Conservation (phyloP, 1,140 invertebrate species). For the Brachionus manjavacas region DNA sequence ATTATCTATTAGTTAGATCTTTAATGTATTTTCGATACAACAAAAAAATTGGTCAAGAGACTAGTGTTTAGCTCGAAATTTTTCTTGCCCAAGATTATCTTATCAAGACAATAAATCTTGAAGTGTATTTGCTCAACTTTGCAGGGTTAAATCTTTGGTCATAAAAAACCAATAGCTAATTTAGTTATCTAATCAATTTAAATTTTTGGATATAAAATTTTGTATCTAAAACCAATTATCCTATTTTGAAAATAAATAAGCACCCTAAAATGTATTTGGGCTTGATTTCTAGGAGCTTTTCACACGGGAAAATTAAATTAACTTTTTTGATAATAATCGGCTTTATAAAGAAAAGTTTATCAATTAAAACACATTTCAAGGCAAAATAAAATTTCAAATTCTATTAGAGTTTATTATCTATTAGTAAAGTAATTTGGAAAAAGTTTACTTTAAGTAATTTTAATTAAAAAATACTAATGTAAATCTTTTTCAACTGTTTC, state of each 20-base stretch:
- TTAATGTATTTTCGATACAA: neutral
- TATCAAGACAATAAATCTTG: neutral
- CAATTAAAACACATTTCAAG: too few relatives aligned
- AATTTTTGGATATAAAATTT: neutral
- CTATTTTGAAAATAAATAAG: neutral
- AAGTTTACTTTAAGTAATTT: too few relatives aligned
- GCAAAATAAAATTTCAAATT: too few relatives aligned
- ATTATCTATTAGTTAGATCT: neutral
- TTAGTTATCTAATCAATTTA: neutral
- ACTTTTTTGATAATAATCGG: too few relatives aligned
- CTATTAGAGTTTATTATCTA: too few relatives aligned
- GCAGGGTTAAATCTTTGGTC: neutral
- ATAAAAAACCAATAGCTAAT: neutral
- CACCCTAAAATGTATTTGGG: neutral
- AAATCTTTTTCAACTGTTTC: too few relatives aligned
- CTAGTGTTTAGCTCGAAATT: neutral
- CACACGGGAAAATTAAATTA: too few relatives aligned
- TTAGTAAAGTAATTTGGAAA: too few relatives aligned
- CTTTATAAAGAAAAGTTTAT: too few relatives aligned
- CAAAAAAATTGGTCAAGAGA: neutral
- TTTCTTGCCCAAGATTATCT: neutral
- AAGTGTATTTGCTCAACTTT: neutral
- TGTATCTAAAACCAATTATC: neutral
- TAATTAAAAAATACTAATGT: too few relatives aligned
- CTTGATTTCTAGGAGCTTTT: too few relatives aligned